These are phyloP conservation scores for human (Homo sapiens) DNA, from an alignment of 2,113 vertebrate species.

Conservation along the genomic window GRCh38 chr6:159276001-159276500, in stretches of 20 bases:
- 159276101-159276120: background rate
- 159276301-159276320: too few relatives aligned
- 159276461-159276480: background rate
- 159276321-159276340: background rate
- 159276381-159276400: background rate
- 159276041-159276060: background rate
- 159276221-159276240: fast-evolving
- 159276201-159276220: background rate
- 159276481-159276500: background rate
- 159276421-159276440: too few relatives aligned
- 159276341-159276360: too few relatives aligned
- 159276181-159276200: background rate
- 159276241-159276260: fast-evolving
- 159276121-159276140: background rate
- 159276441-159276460: background rate
- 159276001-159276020: background rate
- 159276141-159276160: background rate
- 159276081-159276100: background rate
- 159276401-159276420: background rate
- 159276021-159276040: background rate
- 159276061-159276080: background rate
- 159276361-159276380: background rate
- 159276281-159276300: too few relatives aligned
- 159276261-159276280: background rate
- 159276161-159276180: background rate